Conservation (phyloP, 2,888 invertebrate species). For the Drosophila mimica region DNA sequence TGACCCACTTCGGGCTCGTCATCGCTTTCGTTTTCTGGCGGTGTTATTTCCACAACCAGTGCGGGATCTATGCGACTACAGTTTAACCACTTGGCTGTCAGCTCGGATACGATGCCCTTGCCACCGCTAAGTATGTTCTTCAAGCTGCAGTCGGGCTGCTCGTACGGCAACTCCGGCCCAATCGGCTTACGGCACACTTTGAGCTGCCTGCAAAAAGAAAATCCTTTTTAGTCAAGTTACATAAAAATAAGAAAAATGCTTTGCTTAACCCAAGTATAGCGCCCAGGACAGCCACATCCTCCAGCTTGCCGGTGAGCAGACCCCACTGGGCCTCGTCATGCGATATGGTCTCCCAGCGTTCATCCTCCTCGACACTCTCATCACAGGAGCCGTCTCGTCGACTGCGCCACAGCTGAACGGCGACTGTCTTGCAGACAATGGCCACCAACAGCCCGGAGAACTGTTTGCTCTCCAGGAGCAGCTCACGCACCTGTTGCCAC, state of each 20-base stretch:
- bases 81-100: conserved; percentile 94
- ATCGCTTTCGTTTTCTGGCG: conserved; percentile 84
- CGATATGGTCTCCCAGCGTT: conserved; percentile 92
- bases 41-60: conserved; percentile 85
- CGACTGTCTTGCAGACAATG: conserved; percentile 92
- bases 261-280: conserved; percentile 87
- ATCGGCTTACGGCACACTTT: conserved; percentile 71
- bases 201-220: conserved; percentile 66
- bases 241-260: not conserved
- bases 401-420: conserved; percentile 82
- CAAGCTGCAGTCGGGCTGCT: conserved; percentile 88
- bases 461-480: conserved; percentile 90
- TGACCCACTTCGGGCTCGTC: conserved; percentile 42
- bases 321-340: conserved; percentile 95
- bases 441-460: conserved; percentile 93
- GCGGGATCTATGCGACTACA: conserved; percentile 90
- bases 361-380: conserved; percentile 85
- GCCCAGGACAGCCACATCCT: conserved; percentile 93
- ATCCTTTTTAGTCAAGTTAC: not conserved
- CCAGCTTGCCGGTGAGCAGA: conserved; percentile 93
- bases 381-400: conserved; percentile 82
- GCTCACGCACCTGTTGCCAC: conserved; percentile 92
- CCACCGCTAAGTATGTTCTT: conserved; percentile 88
- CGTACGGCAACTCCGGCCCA: conserved; percentile 87
- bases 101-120: conserved; percentile 94